These are phyloP conservation scores for Chloropsis cyanopogon DNA, from an alignment of 2,113 vertebrate genomes.

Conservation along the genomic window DNA sequence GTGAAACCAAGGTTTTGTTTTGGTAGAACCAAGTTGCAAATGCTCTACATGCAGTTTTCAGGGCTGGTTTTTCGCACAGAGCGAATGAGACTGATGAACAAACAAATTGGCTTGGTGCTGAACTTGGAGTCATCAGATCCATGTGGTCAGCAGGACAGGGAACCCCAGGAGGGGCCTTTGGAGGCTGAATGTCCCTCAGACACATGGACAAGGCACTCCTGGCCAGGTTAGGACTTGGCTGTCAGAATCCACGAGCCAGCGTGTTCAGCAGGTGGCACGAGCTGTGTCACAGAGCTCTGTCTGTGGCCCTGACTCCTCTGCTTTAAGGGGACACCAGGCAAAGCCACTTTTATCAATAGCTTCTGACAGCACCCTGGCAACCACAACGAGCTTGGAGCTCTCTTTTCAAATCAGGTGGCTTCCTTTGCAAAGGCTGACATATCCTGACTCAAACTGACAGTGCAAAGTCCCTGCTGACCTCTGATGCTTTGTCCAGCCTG, in stretches of 20 bases:
- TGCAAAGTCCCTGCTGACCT: neutral
- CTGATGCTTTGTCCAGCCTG: neutral
- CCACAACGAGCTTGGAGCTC: neutral
- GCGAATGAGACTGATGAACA: neutral
- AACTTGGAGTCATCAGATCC: neutral
- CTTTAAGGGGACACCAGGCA: neutral
- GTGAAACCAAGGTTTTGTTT: neutral
- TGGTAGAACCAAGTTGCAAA: neutral
- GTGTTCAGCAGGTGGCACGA: neutral
- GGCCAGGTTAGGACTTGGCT: neutral
- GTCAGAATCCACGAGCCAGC: neutral
- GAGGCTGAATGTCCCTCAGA: neutral
- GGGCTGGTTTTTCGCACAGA: neutral
- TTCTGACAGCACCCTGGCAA: neutral
- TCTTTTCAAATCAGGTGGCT: neutral
- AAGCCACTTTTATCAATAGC: neutral
- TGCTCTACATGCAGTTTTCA: neutral
- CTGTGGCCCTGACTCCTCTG: neutral
- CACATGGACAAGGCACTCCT: rapidly evolving
- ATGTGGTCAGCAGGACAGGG: neutral
- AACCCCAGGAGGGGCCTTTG: neutral
- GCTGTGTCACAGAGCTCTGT: neutral
- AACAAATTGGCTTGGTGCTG: neutral
- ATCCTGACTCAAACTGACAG: neutral
- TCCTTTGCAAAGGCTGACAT: neutral